phyloP scores from a whole-genome alignment of 1,140 invertebrate species.

The Drosophila navojoa region DNA sequence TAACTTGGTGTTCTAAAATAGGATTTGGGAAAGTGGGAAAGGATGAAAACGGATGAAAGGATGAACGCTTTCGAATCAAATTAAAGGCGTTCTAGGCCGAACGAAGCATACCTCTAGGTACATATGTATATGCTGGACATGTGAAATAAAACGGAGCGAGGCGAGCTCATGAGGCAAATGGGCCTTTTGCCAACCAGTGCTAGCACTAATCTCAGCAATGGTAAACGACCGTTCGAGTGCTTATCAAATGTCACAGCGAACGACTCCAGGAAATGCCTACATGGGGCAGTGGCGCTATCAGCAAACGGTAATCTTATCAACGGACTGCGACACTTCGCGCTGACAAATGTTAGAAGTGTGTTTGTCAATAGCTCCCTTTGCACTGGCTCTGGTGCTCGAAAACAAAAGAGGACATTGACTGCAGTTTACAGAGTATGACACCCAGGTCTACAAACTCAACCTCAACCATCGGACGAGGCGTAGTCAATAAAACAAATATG shows the following conservation, averaged over 20 bases:
- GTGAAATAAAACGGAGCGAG: neutral
- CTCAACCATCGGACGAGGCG: slow-evolving; percentile 12
- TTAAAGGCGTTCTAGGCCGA: neutral
- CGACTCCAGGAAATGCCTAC: slow-evolving; percentile 63
- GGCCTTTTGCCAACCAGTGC: slow-evolving; percentile 19
- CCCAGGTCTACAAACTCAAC: neutral
- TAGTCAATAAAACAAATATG: slow-evolving; percentile 78
- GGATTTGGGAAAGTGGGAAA: no score
- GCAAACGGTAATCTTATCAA: slow-evolving; percentile 61
- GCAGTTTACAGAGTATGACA: slow-evolving; percentile 60
- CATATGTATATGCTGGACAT: neutral
- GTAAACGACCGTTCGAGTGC: slow-evolving; percentile 39
- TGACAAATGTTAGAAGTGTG: slow-evolving; percentile 72
- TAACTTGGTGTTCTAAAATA: no score
- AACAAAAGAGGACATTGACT: slow-evolving; percentile 79
- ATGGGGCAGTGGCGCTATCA: slow-evolving; percentile 41
- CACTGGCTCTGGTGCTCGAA: slow-evolving; percentile 21
- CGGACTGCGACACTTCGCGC: slow-evolving; percentile 51
- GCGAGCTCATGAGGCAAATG: slow-evolving; percentile 33
- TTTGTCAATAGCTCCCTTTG: slow-evolving; percentile 4
- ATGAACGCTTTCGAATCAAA: slow-evolving; percentile 35
- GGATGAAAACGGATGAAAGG: no score
- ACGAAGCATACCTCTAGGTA: neutral
- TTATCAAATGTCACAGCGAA: slow-evolving; percentile 46
- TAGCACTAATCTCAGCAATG: slow-evolving; percentile 41